Percentiles rank a stretch among this genome's conserved stretches.
Conservation (phyloP, 2,797 vertebrate genomes). For the Perodicticus potto region DNA sequence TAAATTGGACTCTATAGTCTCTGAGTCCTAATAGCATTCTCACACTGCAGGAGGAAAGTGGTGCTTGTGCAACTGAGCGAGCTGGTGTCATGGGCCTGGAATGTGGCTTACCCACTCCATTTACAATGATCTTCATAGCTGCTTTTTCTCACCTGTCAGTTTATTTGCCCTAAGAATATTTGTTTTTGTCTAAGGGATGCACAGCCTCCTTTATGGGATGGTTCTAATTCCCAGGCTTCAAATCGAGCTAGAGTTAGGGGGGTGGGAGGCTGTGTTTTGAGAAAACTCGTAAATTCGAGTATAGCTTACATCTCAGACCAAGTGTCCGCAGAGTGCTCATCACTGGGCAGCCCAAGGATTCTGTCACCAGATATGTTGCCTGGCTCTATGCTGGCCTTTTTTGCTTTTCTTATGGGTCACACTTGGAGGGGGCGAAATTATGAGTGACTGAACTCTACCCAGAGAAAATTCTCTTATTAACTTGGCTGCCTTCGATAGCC, state of each 20-base stretch:
- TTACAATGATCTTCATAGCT: background rate
- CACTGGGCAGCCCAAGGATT: background rate
- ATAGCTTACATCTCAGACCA: background rate
- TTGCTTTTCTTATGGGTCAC: background rate
- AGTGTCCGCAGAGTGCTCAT: background rate
- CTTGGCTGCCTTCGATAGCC: background rate
- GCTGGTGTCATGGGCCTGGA: background rate
- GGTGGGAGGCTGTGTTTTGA: background rate
- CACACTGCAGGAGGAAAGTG: background rate
- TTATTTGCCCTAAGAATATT: background rate
- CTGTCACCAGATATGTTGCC: rapidly evolving
- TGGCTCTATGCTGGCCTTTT: constrained; percentile 20
- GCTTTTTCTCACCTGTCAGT: background rate
- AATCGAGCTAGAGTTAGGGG: background rate
- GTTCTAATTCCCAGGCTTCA: background rate
- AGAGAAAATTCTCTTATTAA: background rate
- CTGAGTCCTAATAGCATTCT: background rate
- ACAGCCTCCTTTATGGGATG: background rate
- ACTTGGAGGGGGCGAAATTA: background rate
- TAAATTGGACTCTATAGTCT: background rate
- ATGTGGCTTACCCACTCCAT: background rate
- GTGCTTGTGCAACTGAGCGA: background rate
- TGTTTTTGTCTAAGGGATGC: background rate
- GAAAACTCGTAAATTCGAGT: background rate
- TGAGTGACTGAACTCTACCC: background rate